Base-by-base conservation (phyloP, 2,113 vertebrate species). In the Platycercus adscitus region DNA sequence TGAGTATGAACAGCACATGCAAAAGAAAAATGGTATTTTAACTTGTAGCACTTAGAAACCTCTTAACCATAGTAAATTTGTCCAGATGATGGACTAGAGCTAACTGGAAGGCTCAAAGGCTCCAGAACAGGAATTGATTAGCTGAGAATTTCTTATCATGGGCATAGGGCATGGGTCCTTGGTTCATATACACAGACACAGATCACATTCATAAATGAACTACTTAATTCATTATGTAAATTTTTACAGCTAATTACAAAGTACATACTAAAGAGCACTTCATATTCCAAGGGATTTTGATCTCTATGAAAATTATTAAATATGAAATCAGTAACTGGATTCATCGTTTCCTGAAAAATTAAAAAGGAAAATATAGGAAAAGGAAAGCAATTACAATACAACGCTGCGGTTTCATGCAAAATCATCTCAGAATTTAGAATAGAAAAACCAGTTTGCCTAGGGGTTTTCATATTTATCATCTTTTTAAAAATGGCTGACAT, bases 191-290 rank as follows among this genome's bases (percentile, higher is more conserved):
- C 14, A 24, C 35, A 84, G 65, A 77, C 4, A 78, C 8, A 65
- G 11, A 86, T 35, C 47, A 47, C 29, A 93, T 71, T 86, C 23
- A 83, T 55, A 89, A 89, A 90, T 58, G 1, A 73, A 63, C 39
- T 78, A 41, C 44, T 91, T 88, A 47, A 87, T 76, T 92, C 12
- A 72, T 86, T 91, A 89, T 46, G 66, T 44, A 84, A 78, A 85
- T 94, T 84, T 84, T 92, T 85, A 77, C 71, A 85, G 46, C 52
- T 92, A 82, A 91, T 91, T 95, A 69, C 33, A 92, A 88, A 92
- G 89, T 55, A 89, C 18, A 81, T 87, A 68, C 49, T 79, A 91
- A 91, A 39, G 29, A 85, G 43, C 66, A 12, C 41, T 87, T 85
- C 77, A 80, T 76, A 89, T 71, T 95, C 70, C 28, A 76, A 85